A percentile compares a stretch with the other conserved stretches of the same genome.
Evolutionary conservation across 1,140 invertebrate genomes (phyloP).

Genomic region (Manduca sexta): DNA sequence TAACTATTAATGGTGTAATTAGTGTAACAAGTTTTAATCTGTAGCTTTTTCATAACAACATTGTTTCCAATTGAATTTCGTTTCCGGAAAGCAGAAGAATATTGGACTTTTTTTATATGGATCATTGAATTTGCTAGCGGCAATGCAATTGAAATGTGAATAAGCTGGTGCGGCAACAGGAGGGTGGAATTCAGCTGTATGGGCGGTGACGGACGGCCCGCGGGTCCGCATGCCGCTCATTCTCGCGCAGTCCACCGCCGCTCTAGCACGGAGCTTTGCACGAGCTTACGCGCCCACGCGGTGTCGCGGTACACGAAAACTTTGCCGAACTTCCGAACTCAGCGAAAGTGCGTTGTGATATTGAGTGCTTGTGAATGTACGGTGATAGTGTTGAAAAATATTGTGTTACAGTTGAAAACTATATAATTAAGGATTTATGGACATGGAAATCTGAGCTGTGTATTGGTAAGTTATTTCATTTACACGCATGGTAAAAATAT

Average conservation of each 20-base stretch:
- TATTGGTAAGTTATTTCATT: conserved; percentile 16
- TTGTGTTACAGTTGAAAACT: conserved; percentile 6
- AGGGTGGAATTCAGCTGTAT: conserved; percentile 19
- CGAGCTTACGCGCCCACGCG: background rate
- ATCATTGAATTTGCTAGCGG: conserved; percentile 14
- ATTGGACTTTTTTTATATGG: conserved; percentile 10
- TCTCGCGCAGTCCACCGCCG: background rate
- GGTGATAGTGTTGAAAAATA: background rate
- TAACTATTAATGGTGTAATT: too few species aligned
- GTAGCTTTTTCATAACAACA: too few species aligned
- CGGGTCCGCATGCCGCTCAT: background rate
- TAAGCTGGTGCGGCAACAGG: conserved; percentile 19
- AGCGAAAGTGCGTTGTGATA: conserved; percentile 34
- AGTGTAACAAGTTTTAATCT: too few species aligned
- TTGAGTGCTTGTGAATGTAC: conserved; percentile 32
- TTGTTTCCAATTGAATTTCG: background rate
- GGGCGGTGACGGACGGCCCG: conserved; percentile 11
- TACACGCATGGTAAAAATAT: background rate
- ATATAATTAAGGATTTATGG: conserved; percentile 12
- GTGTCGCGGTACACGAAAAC: conserved; percentile 11
- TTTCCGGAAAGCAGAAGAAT: background rate
- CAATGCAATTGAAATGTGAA: conserved; percentile 14
- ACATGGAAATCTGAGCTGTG: conserved; percentile 18
- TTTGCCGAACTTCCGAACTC: conserved; percentile 27
- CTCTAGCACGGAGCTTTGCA: background rate